A percentile compares a stretch with the other conserved stretches of the same genome.
phyloP scores from a whole-genome alignment of 2,113 vertebrate genomes.

The Anolis carolinensis region DNA sequence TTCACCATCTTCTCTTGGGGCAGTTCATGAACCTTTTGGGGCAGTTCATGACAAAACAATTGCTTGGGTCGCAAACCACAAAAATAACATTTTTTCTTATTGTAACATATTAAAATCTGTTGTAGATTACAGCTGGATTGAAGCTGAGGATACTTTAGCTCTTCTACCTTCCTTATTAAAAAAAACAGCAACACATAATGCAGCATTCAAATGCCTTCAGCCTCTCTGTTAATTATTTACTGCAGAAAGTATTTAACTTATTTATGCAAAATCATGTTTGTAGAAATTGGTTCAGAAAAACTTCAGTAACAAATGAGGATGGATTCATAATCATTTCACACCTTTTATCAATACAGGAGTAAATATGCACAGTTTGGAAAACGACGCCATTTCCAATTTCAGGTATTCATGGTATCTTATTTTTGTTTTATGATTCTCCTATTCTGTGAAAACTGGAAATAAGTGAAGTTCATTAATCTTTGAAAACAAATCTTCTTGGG shows the following conservation, averaged over 20 bases:
- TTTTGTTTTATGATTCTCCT: neutral
- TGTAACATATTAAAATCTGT: neutral
- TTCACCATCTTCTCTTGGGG: neutral
- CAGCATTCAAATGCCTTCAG: neutral
- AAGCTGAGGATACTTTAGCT: neutral
- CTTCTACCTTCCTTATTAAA: neutral
- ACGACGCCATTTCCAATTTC: neutral
- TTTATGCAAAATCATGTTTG: neutral
- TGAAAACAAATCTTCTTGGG: neutral
- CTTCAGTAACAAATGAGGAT: conserved; percentile 1
- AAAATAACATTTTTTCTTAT: no score
- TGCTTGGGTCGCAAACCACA: neutral
- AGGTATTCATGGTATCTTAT: neutral
- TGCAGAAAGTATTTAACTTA: conserved; percentile 25
- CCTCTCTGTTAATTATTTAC: conserved; percentile 8
- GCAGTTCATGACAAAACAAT: neutral
- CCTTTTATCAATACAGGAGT: neutral
- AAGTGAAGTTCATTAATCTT: neutral
- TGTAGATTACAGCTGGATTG: neutral
- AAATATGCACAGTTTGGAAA: neutral
- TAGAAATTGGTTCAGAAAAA: conserved; percentile 4
- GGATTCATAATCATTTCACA: neutral
- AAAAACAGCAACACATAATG: neutral
- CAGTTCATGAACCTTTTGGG: neutral
- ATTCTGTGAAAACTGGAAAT: conserved; percentile 5